These are phyloP conservation scores for Ammodytes dubius DNA, from an alignment of 2,113 vertebrate species.

Conservation along the genomic window DNA sequence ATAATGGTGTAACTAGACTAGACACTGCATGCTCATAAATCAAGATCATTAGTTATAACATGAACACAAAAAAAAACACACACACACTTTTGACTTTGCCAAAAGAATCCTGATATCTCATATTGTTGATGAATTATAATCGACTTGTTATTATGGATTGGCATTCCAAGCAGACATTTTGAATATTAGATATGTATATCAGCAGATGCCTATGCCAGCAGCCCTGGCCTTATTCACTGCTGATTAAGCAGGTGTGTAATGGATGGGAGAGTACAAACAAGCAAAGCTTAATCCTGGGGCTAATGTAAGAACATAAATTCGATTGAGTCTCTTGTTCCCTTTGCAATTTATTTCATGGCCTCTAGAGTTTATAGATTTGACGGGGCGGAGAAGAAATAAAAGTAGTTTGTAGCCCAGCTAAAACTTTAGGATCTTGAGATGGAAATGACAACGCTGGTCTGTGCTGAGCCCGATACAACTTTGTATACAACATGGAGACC, in stretches of 20 bases:
- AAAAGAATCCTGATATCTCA: background rate
- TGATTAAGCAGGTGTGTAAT: conserved; percentile 64
- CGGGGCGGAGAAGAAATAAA: conserved; percentile 29
- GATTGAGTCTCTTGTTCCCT: conserved; percentile 70
- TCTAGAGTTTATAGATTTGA: conserved; percentile 64
- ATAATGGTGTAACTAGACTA: background rate
- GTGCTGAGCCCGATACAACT: background rate
- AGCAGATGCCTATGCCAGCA: conserved; percentile 28
- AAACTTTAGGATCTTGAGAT: conserved; percentile 37
- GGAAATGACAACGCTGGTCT: background rate
- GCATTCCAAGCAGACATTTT: conserved; percentile 22
- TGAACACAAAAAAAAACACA: background rate
- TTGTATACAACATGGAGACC: background rate
- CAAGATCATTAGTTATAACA: background rate
- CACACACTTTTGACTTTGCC: background rate
- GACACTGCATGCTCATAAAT: background rate
- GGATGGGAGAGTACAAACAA: conserved; percentile 65
- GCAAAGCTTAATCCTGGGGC: conserved; percentile 73
- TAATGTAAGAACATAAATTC: conserved; percentile 73
- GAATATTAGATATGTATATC: conserved; percentile 35
- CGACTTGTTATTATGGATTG: conserved; percentile 24
- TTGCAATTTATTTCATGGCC: conserved; percentile 69
- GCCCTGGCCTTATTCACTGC: conserved; percentile 22
- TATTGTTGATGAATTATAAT: background rate
- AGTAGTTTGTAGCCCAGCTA: conserved; percentile 19